Conservation (phyloP, 2,113 vertebrate genomes). For the Halcyon senegalensis region DNA sequence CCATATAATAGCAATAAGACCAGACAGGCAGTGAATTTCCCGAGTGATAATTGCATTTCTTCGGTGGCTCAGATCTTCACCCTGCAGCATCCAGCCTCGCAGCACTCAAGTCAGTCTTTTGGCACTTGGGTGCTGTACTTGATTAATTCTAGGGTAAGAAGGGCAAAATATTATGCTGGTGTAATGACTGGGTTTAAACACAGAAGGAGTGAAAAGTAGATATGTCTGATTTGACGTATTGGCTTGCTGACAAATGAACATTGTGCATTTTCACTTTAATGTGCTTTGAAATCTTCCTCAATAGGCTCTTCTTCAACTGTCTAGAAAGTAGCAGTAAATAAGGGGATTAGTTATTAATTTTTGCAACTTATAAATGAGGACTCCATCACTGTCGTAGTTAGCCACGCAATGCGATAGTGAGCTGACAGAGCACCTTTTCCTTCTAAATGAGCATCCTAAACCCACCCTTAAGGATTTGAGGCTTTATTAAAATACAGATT, state of each 20-base stretch:
- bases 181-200: background rate
- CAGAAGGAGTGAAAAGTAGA: background rate
- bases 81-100: background rate
- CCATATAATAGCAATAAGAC: background rate
- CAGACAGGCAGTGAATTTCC: slow-evolving; percentile 31
- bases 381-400: background rate
- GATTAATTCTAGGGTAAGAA: background rate
- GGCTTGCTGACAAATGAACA: background rate
- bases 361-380: background rate
- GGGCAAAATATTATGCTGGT: background rate
- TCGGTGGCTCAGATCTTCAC: background rate
- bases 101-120: background rate
- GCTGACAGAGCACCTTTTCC: background rate
- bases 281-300: background rate
- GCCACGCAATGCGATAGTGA: background rate
- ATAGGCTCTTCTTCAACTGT: background rate
- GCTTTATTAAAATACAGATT: background rate
- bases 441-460: background rate
- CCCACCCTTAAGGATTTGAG: background rate
- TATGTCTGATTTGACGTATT: background rate
- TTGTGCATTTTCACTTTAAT: background rate
- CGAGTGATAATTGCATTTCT: slow-evolving; percentile 32
- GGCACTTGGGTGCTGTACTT: background rate
- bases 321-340: background rate
- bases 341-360: background rate